These are phyloP conservation scores for Leptogaster cylindrica DNA, from an alignment of 2,888 invertebrate genomes.

Conservation along the genomic window DNA sequence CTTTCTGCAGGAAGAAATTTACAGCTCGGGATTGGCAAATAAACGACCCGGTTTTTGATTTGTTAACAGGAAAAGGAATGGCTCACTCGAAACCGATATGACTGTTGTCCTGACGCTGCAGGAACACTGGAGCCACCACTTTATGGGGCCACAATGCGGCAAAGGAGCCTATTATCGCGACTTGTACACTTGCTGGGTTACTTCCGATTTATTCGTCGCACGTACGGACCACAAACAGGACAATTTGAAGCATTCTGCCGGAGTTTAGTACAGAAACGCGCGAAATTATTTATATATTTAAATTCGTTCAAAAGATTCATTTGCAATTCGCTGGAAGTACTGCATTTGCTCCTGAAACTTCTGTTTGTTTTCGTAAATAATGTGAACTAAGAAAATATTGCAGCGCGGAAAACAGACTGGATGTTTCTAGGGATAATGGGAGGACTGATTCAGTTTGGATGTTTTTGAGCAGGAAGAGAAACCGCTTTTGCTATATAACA, in stretches of 20 bases:
- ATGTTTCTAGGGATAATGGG: too few species aligned
- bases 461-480: too few species aligned
- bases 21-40: constrained; percentile 31
- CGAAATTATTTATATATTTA: too few species aligned
- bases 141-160: constrained; percentile 22
- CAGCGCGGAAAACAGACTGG: too few species aligned
- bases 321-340: too few species aligned
- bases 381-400: too few species aligned
- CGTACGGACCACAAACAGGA: constrained; percentile 14
- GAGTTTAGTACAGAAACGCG: background rate
- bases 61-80: constrained; percentile 19
- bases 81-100: constrained; percentile 13
- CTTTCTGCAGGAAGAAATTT: constrained; percentile 18
- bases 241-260: too few species aligned
- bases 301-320: too few species aligned
- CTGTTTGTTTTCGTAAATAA: too few species aligned
- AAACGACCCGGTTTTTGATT: constrained; percentile 36
- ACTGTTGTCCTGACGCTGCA: background rate
- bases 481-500: too few species aligned
- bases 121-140: background rate
- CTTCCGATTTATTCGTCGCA: constrained; percentile 20
- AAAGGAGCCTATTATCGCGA: constrained; percentile 17
- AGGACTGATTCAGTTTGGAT: too few species aligned
- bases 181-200: background rate
- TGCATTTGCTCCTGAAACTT: too few species aligned